Percentiles rank a stretch among this genome's conserved stretches.
These are phyloP conservation scores for Brachionus plicatilis DNA, from an alignment of 1,140 invertebrate genomes.

Conservation along the genomic window DNA sequence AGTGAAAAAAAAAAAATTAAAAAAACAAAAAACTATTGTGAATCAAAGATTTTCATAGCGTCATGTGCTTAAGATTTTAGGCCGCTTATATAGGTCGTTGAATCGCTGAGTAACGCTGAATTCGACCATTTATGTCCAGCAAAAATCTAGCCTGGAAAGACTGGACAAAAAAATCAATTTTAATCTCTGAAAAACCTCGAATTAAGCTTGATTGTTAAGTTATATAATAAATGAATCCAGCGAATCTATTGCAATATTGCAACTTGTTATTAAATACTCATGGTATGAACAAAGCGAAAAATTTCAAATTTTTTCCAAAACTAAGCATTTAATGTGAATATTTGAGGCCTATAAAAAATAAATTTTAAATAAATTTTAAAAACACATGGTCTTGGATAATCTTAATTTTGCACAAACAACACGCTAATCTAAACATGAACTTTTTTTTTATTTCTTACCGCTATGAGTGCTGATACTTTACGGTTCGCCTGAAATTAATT, in stretches of 20 bases:
- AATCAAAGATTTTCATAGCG: background rate
- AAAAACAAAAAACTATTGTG: background rate
- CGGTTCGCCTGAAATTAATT: background rate
- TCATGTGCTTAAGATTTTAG: background rate
- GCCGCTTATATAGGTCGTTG: background rate
- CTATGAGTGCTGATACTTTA: background rate
- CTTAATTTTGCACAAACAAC: background rate
- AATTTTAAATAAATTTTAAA: background rate
- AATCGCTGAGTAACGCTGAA: background rate
- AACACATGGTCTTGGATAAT: conserved; percentile 11
- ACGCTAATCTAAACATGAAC: background rate
- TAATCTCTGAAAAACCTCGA: background rate
- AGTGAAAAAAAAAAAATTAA: background rate
- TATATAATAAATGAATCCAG: background rate
- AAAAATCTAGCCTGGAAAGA: background rate
- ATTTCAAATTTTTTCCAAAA: conserved; percentile 5
- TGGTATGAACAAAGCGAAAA: background rate
- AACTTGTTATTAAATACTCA: background rate
- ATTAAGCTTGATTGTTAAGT: conserved; percentile 26
- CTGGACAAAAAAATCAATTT: background rate
- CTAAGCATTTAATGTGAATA: conserved; percentile 5
- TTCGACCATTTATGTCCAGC: background rate
- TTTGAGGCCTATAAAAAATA: background rate
- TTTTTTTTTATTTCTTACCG: background rate
- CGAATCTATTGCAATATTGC: conserved; percentile 28